These are phyloP conservation scores for Pseudolaguvia tuberculata DNA, from an alignment of 2,113 vertebrate genomes.

Conservation along the genomic window DNA sequence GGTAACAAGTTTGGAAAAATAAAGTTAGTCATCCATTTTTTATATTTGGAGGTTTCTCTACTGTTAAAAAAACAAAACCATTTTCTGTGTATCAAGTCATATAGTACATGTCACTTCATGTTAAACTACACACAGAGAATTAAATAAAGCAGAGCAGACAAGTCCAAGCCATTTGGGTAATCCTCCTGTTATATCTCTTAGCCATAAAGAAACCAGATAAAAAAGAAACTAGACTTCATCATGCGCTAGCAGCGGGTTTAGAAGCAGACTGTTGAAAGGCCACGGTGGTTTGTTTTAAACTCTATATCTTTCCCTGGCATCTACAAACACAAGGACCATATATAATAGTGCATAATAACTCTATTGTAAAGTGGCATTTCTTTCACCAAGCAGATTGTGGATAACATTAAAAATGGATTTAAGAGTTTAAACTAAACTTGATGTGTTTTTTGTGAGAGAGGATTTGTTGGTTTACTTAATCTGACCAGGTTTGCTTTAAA, in stretches of 20 bases:
- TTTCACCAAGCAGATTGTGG: slow-evolving; percentile 13
- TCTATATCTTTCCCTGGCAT: slow-evolving; percentile 34
- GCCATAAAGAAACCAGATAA: neutral
- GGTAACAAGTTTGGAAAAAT: neutral
- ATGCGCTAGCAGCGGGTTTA: neutral
- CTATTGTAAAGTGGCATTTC: slow-evolving; percentile 45
- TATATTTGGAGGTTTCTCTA: too few relatives aligned
- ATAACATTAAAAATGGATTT: neutral
- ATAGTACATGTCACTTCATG: neutral
- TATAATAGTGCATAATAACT: slow-evolving; percentile 17
- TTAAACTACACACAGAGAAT: neutral
- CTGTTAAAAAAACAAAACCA: too few relatives aligned
- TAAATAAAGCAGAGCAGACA: neutral
- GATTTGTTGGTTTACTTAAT: slow-evolving; percentile 17
- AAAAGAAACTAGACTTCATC: neutral
- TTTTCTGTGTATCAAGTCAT: neutral
- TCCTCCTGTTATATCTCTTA: too few relatives aligned
- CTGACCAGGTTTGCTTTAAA: slow-evolving; percentile 9
- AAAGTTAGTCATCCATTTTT: neutral
- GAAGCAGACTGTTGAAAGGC: slow-evolving; percentile 28
- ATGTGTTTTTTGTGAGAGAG: slow-evolving; percentile 6
- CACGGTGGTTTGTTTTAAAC: slow-evolving; percentile 40
- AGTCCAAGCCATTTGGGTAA: neutral
- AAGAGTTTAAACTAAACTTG: neutral
- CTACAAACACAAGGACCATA: slow-evolving; percentile 27